Percentiles rank a stretch among this genome's conserved stretches.
Evolutionary conservation across 2,797 vertebrate genomes (phyloP).

Genomic region (Leptatherina wallacei): DNA sequence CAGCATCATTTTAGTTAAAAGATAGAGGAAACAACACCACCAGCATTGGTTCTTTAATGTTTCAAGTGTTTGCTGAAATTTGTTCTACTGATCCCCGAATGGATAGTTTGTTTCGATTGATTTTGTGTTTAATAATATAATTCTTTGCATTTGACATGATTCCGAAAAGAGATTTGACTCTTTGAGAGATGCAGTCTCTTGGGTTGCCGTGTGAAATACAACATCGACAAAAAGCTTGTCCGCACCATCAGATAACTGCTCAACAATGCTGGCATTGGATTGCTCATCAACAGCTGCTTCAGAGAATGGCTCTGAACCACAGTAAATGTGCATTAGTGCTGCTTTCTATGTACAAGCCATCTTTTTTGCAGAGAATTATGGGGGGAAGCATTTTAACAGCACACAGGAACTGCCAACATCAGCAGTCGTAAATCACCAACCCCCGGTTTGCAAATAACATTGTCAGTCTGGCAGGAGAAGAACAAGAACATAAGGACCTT

Average conservation of each 20-base stretch:
- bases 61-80: constrained; percentile 35
- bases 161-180: background rate
- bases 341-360: background rate
- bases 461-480: background rate
- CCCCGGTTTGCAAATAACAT: background rate
- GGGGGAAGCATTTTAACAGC: background rate
- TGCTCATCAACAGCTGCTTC: background rate
- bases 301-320: background rate
- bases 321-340: background rate
- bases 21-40: constrained; percentile 33
- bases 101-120: constrained; percentile 33
- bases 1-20: constrained; percentile 59
- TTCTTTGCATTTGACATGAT: background rate
- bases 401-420: background rate
- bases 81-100: constrained; percentile 22
- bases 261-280: background rate
- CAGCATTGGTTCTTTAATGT: constrained; percentile 39
- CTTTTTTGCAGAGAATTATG: background rate
- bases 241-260: background rate
- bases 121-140: constrained; percentile 15
- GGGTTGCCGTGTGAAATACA: background rate
- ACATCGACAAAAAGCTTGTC: background rate
- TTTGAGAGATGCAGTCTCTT: background rate
- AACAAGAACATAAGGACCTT: background rate
- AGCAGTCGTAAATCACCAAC: background rate